Base-by-base conservation (phyloP, 2,113 vertebrate species). In the Lasiurus borealis region DNA sequence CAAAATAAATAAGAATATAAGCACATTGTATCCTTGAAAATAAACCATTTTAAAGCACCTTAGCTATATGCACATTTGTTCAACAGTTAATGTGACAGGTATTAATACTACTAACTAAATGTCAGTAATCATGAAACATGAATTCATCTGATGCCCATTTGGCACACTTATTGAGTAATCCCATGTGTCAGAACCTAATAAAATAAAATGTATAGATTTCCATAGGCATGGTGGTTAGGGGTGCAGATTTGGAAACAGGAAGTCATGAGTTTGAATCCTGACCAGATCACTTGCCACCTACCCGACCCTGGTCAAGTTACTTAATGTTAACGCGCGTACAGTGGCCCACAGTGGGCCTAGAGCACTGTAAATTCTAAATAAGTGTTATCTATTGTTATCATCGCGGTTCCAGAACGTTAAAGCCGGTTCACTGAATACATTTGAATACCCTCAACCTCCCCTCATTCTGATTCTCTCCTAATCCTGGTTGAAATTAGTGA, bases 381-480 rank as follows among this genome's bases (percentile, higher is more conserved):
- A 50, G 4, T 73, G 14, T 80, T 78, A 83, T 40, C 80, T 62
- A 13, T 31, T 44, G 4, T 54, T 64, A 75, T 19, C 77, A 25
- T 19, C 2, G 5, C 18, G 18, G 75, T 76, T 71, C 66, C 88
- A 93, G n/a, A 93, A 80, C n/a, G 54, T 18, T 46, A 75, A 76
- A 72, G 76, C 71, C 19, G 40, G 19, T 57, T 76, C 73, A 86
- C 44, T 36, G 46, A 87, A 54, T 78, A 59, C 13, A 50, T 88
- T 88, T n/a, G 19, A n/a, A 77, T 23, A 52, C 2, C 29, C 15
- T 80, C 46, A 78, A 46, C 29, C 85, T 93, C n/a, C 81, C 66
- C 68, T 93, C 76, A 68, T 82, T 88, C 81, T 34, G 10, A 71
- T 94, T 94, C n/a, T 54, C 78, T n/a, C 64, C 69, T 87, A 94